A percentile compares a stretch with the other conserved stretches of the same genome.
These are phyloP conservation scores for Coracopsis vasa DNA, from an alignment of 2,113 vertebrate genomes.

Conservation along the genomic window DNA sequence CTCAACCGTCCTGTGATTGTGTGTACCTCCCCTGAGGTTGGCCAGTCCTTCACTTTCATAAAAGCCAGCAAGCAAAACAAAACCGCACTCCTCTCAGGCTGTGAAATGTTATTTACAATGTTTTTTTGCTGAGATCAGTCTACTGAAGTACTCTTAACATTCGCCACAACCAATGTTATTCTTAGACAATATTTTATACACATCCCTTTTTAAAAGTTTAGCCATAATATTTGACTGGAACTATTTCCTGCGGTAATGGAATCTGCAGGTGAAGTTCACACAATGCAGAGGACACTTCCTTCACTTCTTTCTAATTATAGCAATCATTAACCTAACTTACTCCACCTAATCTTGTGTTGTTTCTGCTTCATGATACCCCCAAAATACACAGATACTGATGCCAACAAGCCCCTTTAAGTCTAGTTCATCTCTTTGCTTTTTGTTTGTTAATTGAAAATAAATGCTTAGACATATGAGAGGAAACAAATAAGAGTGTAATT, in stretches of 20 bases:
- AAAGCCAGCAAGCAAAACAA: neutral
- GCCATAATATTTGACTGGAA: neutral
- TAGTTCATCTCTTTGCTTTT: neutral
- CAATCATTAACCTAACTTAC: neutral
- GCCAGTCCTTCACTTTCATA: neutral
- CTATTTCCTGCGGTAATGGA: neutral
- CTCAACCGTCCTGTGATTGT: neutral
- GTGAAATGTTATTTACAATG: neutral
- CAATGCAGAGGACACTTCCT: neutral
- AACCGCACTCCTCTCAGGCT: neutral
- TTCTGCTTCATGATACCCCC: neutral
- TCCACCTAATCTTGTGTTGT: neutral
- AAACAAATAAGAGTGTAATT: conserved; percentile 14
- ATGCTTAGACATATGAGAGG: neutral
- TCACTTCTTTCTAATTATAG: conserved; percentile 8
- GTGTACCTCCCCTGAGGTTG: neutral
- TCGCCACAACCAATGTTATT: neutral
- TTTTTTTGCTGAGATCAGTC: neutral
- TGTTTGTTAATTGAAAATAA: neutral
- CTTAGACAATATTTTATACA: neutral
- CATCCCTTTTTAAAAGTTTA: conserved; percentile 1
- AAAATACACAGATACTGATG: neutral
- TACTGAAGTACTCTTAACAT: neutral
- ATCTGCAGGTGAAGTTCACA: neutral
- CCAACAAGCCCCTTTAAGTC: neutral